Evolutionary conservation across 2,888 invertebrate genomes (phyloP), one percentile per base, ranked within the genome.

Genomic region (Ectropis crepuscularia): DNA sequence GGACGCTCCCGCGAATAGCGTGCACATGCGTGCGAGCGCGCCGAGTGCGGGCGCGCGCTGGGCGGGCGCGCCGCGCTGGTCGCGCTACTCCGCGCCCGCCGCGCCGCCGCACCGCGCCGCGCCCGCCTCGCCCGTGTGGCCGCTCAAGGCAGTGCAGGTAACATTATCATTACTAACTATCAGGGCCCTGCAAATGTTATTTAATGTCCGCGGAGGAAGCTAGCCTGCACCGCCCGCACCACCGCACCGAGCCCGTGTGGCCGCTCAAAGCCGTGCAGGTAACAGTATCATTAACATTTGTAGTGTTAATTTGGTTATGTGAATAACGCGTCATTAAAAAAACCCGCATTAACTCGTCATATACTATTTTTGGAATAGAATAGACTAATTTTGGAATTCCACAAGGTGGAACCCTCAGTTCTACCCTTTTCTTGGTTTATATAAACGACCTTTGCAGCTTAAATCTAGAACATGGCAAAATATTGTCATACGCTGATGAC

Each of bases 111-210:
- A 74, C 9, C 74, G 70, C 65, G 42, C 67, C 61, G 46, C 74
- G 96, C 37, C 96, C 96, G 68, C 96, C 49, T 69, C 76, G 36
- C 59, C 78, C 57, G 74, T 85, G 5, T 86, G 81, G 79, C 87
- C 90, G 59, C 82, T 90, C 10, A 75, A 76, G 1, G 86, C 89
- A 6, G 74, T 90, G 36, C 83, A 88, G 83, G 89, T 87, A 68
- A 12, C 6, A 6, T 38, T 4, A 7, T 10, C 11, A 16, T 0
- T 16, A 6, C n/a, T n/a, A n/a, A n/a, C n/a, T n/a, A n/a, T n/a
- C n/a, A n/a, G n/a, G n/a, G n/a, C n/a, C n/a, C n/a, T n/a, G n/a
- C n/a, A n/a, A n/a, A n/a, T n/a, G n/a, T n/a, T n/a, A n/a, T n/a
- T n/a, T n/a, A n/a, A n/a, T n/a, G n/a, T n/a, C n/a, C n/a, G n/a